These are phyloP conservation scores for Eupithecia abbreviata DNA, from an alignment of 2,888 invertebrate genomes.

Conservation along the genomic window DNA sequence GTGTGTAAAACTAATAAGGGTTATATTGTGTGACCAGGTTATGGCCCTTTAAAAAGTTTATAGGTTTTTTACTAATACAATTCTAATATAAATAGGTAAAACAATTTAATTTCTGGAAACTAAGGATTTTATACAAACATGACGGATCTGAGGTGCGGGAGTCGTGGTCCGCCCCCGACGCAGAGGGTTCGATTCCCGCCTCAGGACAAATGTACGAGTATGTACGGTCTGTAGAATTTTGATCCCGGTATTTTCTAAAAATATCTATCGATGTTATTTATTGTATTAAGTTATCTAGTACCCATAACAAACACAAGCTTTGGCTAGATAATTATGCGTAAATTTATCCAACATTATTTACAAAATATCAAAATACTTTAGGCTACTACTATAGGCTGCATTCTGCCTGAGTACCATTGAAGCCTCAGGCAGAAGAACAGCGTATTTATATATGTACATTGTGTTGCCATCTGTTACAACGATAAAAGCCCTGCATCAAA, in stretches of 20 bases:
- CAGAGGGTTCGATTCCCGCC: background rate
- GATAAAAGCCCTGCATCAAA: background rate
- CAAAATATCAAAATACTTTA: background rate
- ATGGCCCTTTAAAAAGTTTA: constrained; percentile 8
- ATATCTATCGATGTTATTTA: no score
- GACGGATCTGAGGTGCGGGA: no score
- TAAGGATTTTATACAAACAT: background rate
- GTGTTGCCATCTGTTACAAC: background rate
- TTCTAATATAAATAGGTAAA: background rate
- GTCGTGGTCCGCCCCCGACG: no score
- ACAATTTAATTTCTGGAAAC: no score
- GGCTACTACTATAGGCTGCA: background rate
- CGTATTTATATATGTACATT: background rate
- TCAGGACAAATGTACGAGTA: no score
- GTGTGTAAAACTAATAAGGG: constrained; percentile 17
- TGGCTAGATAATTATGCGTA: no score
- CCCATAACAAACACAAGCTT: no score
- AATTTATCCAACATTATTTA: no score
- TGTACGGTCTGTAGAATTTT: no score
- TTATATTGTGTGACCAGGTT: constrained; percentile 25
- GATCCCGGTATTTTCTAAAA: no score
- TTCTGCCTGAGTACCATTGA: background rate
- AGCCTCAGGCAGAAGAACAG: background rate
- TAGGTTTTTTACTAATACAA: background rate
- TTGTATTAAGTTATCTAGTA: no score